These are phyloP conservation scores for Perodicticus potto DNA, from an alignment of 2,797 vertebrate genomes.

Conservation along the genomic window DNA sequence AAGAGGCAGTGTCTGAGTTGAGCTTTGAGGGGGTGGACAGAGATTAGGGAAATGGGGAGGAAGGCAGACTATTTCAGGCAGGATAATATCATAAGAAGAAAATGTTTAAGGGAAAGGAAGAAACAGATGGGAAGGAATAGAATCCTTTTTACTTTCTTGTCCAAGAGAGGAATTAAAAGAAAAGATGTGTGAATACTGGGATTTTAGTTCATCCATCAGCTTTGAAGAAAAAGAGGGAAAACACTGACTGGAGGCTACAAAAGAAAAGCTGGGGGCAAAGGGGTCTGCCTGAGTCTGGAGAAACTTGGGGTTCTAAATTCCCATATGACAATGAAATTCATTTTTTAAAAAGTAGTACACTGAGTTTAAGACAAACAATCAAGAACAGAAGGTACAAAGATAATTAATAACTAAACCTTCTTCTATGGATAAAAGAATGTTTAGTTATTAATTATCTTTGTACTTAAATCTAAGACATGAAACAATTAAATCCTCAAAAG, in stretches of 20 bases:
- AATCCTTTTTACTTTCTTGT: slow-evolving; percentile 32
- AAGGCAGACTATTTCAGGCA: slow-evolving; percentile 45
- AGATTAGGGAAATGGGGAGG: neutral
- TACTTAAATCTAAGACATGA: no score
- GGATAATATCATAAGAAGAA: slow-evolving; percentile 9
- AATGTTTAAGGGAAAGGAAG: slow-evolving; percentile 42
- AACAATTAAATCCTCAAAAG: no score
- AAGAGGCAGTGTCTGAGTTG: neutral
- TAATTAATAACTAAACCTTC: neutral
- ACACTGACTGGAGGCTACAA: neutral
- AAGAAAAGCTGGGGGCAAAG: neutral
- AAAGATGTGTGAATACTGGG: slow-evolving; percentile 6
- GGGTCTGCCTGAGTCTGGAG: neutral
- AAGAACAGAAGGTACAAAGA: neutral
- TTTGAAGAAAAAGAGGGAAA: neutral
- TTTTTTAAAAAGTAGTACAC: neutral
- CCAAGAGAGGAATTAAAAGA: neutral
- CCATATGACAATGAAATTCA: neutral
- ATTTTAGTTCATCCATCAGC: neutral
- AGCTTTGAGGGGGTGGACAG: neutral
- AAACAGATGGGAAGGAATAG: neutral
- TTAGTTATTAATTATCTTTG: no score
- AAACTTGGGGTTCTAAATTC: neutral
- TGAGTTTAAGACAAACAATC: neutral
- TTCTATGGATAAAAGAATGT: no score